Percentiles rank a stretch among this genome's conserved stretches.
phyloP scores from a whole-genome alignment of 2,113 vertebrate genomes.

The Laticauda laticaudata region DNA sequence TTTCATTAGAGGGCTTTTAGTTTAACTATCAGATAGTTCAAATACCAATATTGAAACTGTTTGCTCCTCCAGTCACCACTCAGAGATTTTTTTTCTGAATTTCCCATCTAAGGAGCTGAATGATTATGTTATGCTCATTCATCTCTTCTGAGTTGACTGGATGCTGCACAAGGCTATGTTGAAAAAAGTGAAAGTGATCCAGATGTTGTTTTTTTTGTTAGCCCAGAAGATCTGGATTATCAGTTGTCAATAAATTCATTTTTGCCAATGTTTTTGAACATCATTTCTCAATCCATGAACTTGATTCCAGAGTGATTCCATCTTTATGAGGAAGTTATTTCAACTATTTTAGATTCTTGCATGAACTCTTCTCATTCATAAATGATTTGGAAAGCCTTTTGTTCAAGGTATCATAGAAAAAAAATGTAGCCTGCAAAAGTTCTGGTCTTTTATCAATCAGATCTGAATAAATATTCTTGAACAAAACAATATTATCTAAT shows the following conservation, averaged over 20 bases:
- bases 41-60: background rate
- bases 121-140: background rate
- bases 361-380: background rate
- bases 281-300: background rate
- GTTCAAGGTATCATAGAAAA: background rate
- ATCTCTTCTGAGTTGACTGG: background rate
- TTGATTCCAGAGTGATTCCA: background rate
- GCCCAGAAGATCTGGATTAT: background rate
- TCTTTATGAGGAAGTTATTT: background rate
- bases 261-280: background rate
- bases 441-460: background rate
- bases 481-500: background rate
- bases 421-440: background rate
- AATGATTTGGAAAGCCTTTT: background rate
- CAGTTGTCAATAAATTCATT: background rate
- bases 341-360: background rate
- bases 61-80: background rate
- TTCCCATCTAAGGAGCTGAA: background rate
- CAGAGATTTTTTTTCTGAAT: background rate
- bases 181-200: background rate
- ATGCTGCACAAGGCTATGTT: background rate
- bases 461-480: background rate
- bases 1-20: background rate
- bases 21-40: background rate
- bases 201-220: background rate